Evolutionary conservation across 2,888 invertebrate genomes (phyloP).

Genomic region (Conchocele bisecta): DNA sequence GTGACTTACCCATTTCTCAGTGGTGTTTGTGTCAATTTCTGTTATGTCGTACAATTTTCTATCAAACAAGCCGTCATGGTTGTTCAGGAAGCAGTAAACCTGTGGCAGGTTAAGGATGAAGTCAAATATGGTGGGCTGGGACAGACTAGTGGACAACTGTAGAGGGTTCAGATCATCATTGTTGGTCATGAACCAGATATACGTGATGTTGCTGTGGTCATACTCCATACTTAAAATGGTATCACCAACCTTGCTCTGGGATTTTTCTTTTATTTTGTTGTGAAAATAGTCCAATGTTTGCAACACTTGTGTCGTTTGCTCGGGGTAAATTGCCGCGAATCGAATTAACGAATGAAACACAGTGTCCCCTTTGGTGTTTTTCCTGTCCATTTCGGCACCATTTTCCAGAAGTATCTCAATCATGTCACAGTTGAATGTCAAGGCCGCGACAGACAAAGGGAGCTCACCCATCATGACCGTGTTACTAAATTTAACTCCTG

Average conservation of each 20-base stretch:
- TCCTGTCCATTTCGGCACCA: slow-evolving; percentile 59
- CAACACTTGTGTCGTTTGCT: slow-evolving; percentile 43
- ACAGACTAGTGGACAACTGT: slow-evolving; percentile 64
- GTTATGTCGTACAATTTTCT: slow-evolving; percentile 69
- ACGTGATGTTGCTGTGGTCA: slow-evolving; percentile 54
- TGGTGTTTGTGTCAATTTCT: slow-evolving; percentile 69
- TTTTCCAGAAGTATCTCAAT: slow-evolving; percentile 48
- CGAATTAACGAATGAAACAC: slow-evolving; percentile 62
- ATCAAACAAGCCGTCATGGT: slow-evolving; percentile 72
- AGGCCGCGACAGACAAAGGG: slow-evolving; percentile 62
- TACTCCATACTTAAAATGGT: slow-evolving; percentile 33
- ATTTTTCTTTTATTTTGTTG: slow-evolving; percentile 38
- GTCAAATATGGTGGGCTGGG: slow-evolving; percentile 62
- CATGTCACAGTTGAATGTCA: slow-evolving; percentile 54
- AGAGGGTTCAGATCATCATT: slow-evolving; percentile 60
- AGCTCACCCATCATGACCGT: slow-evolving; percentile 69
- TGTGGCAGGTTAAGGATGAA: slow-evolving; percentile 63
- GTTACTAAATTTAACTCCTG: slow-evolving; percentile 56
- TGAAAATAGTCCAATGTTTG: slow-evolving; percentile 47
- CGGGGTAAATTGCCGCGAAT: slow-evolving; percentile 66
- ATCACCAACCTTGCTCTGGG: neutral
- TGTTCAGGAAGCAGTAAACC: slow-evolving; percentile 67
- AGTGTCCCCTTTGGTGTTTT: slow-evolving; percentile 63
- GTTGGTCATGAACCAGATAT: slow-evolving; percentile 68
- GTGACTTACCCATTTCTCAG: slow-evolving; percentile 41